A percentile compares a stretch with the other conserved stretches of the same genome.
Conservation (phyloP, 2,113 vertebrate species). For the Pteropus alecto region DNA sequence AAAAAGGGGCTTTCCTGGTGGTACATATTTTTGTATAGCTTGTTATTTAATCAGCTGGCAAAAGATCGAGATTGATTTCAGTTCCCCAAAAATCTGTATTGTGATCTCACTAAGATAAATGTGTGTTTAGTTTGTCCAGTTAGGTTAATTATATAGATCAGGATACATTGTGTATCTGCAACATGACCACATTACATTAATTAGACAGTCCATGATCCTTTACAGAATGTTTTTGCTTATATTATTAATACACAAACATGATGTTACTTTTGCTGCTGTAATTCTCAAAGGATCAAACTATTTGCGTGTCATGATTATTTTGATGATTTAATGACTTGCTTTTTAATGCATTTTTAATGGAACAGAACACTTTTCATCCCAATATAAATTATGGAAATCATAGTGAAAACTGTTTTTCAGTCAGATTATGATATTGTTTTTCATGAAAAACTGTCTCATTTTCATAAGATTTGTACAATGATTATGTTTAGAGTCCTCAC, state of each 20-base stretch:
- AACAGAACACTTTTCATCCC: slow-evolving; percentile 9
- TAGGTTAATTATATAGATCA: background rate
- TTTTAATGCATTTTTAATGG: slow-evolving; percentile 48
- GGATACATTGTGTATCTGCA: background rate
- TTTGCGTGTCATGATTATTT: slow-evolving; percentile 38
- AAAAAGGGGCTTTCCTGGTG: background rate
- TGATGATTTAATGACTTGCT: slow-evolving; percentile 20
- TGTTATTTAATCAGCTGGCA: background rate
- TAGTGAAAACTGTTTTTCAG: background rate
- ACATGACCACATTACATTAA: background rate
- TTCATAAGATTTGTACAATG: background rate
- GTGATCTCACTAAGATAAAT: background rate
- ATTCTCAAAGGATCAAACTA: background rate
- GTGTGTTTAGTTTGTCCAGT: background rate
- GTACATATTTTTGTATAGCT: background rate
- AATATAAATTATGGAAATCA: slow-evolving; percentile 32
- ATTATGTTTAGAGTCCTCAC: background rate
- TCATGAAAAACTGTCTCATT: background rate
- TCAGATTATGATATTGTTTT: background rate
- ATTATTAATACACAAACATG: background rate
- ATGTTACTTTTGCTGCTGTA: background rate
- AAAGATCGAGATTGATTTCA: background rate
- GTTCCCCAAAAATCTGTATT: background rate
- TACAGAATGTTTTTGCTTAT: slow-evolving; percentile 8
- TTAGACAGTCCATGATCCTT: background rate